Percentiles rank a stretch among this genome's conserved stretches.
These are phyloP conservation scores for Exephanes ischioxanthus DNA, from an alignment of 2,888 invertebrate genomes.

Conservation along the genomic window DNA sequence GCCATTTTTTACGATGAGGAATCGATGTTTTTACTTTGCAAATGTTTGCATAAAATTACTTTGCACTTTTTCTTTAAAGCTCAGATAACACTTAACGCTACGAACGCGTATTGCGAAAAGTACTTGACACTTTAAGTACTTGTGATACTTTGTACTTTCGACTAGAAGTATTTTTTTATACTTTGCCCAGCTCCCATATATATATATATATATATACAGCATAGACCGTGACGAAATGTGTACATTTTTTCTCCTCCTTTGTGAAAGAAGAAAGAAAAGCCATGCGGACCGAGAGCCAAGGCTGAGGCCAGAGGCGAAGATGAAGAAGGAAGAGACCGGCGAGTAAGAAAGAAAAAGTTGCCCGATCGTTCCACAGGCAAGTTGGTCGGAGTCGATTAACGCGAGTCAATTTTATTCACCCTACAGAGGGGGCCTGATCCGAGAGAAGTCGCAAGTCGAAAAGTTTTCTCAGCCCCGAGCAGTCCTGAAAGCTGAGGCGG, in stretches of 20 bases:
- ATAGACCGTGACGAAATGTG: background rate
- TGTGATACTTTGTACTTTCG: no score
- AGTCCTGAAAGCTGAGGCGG: constrained; percentile 21
- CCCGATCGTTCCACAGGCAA: constrained; percentile 1
- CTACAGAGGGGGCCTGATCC: constrained; percentile 11
- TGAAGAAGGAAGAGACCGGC: constrained; percentile 2
- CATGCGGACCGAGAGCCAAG: background rate
- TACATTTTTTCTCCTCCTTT: background rate
- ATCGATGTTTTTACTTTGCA: no score
- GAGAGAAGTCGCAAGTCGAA: constrained; percentile 47
- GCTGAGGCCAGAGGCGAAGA: background rate
- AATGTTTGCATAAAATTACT: no score
- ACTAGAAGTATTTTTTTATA: no score
- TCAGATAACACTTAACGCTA: no score
- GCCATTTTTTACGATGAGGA: no score
- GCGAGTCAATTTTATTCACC: constrained; percentile 59
- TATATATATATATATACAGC: background rate
- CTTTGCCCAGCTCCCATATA: background rate
- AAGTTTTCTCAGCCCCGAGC: constrained; percentile 47
- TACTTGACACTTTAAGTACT: no score
- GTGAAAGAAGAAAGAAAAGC: background rate
- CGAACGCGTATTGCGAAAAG: no score
- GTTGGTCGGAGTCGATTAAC: constrained; percentile 45
- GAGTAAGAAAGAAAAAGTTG: constrained; percentile 33
- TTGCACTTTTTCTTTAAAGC: no score